Evolutionary conservation across 2,797 vertebrate species (phyloP).

Genomic region (Mus minutoides): DNA sequence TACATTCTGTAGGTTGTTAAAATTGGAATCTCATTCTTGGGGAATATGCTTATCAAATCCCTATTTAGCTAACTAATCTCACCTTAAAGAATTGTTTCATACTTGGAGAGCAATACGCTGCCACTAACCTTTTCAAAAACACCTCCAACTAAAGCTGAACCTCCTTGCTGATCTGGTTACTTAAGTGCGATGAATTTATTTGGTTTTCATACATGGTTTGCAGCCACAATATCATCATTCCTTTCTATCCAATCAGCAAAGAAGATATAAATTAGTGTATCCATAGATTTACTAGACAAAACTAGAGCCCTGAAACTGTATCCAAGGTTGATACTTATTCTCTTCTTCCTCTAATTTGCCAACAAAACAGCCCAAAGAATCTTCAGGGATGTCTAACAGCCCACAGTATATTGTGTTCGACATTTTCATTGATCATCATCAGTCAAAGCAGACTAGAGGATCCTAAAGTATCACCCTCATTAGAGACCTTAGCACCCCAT

Average conservation of each 20-base stretch:
- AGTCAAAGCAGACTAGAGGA: not conserved
- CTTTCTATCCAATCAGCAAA: not conserved
- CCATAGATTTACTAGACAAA: not conserved
- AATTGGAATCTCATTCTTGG: not conserved
- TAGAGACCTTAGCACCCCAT: not conserved
- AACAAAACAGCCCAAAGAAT: not conserved
- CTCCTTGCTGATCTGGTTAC: not conserved
- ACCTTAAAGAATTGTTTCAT: not conserved
- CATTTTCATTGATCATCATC: not conserved
- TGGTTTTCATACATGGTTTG: not conserved
- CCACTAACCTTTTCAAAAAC: not conserved
- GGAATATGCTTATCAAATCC: not conserved
- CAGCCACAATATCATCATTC: not conserved
- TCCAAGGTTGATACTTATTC: too few relatives aligned
- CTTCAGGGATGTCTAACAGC: not conserved
- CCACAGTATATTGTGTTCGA: not conserved
- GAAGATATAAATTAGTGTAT: not conserved
- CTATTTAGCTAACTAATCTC: not conserved
- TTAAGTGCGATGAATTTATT: not conserved
- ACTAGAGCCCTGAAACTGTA: not conserved
- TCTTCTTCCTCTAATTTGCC: accelerated
- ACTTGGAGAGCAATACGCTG: not conserved
- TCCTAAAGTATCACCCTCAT: not conserved
- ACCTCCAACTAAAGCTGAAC: not conserved
- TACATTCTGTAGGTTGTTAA: not conserved